Conservation (phyloP, 2,113 vertebrate genomes). For the Glaucidium brasilianum region DNA sequence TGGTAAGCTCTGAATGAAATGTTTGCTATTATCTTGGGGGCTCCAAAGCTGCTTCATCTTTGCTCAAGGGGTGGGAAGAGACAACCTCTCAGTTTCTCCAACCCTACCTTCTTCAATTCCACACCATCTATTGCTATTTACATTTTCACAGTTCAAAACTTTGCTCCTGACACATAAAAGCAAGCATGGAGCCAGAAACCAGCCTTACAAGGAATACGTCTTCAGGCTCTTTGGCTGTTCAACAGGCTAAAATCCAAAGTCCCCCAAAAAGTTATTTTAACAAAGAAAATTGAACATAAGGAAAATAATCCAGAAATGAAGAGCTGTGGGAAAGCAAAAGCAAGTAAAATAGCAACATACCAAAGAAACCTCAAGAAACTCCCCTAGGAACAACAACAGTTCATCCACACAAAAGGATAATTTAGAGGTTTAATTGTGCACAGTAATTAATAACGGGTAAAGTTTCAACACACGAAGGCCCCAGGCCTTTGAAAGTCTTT, state of each 20-base stretch:
- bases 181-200: neutral
- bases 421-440: constrained; percentile 30
- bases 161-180: neutral
- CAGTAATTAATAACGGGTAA: constrained; percentile 1
- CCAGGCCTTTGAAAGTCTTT: constrained; percentile 6
- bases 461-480: neutral
- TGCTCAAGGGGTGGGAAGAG: neutral
- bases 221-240: neutral
- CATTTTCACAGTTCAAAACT: neutral
- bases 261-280: neutral
- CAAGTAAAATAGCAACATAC: constrained; percentile 26
- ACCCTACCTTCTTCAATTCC: neutral
- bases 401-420: constrained; percentile 28
- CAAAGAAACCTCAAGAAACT: constrained; percentile 41
- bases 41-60: neutral
- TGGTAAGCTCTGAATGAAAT: neutral
- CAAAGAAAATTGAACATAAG: neutral
- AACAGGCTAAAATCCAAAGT: neutral
- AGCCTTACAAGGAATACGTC: neutral
- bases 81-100: neutral
- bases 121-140: neutral
- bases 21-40: neutral
- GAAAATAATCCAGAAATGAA: neutral
- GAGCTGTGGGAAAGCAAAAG: constrained; percentile 44
- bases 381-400: constrained; percentile 11